These are phyloP conservation scores for Melanerpes aurifrons DNA, from an alignment of 2,113 vertebrate species.

Conservation along the genomic window DNA sequence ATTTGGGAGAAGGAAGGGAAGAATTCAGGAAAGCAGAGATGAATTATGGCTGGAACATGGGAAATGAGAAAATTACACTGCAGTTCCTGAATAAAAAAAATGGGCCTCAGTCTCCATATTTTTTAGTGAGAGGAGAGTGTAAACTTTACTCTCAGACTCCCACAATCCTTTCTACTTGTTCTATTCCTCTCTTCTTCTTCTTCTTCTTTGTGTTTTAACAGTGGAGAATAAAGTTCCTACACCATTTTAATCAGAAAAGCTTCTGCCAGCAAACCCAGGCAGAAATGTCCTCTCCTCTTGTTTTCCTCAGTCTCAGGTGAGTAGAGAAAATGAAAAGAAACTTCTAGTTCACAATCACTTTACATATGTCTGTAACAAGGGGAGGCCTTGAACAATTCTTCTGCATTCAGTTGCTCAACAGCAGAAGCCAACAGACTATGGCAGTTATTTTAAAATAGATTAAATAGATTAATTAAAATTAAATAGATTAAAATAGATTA, in stretches of 20 bases:
- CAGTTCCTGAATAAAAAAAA: neutral
- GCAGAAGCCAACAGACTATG: neutral
- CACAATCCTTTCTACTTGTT: neutral
- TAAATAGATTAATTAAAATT: neutral
- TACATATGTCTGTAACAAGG: neutral
- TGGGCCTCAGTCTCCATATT: neutral
- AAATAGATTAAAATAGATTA: too few relatives aligned
- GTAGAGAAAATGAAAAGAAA: neutral
- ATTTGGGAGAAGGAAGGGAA: neutral
- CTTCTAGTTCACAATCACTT: neutral
- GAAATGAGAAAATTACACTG: neutral
- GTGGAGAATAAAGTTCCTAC: neutral
- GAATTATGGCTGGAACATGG: neutral
- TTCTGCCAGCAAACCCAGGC: neutral
- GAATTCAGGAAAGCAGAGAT: neutral
- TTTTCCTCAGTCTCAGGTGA: neutral
- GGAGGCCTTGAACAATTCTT: neutral
- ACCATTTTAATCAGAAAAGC: neutral
- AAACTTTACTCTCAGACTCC: neutral
- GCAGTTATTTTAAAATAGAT: neutral
- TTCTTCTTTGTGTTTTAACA: neutral
- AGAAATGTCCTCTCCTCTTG: neutral
- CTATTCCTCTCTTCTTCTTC: neutral
- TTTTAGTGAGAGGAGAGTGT: neutral
- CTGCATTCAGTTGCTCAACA: neutral